These are phyloP conservation scores for Aptenodytes forsteri DNA, from an alignment of 2,113 vertebrate genomes.

Conservation along the genomic window DNA sequence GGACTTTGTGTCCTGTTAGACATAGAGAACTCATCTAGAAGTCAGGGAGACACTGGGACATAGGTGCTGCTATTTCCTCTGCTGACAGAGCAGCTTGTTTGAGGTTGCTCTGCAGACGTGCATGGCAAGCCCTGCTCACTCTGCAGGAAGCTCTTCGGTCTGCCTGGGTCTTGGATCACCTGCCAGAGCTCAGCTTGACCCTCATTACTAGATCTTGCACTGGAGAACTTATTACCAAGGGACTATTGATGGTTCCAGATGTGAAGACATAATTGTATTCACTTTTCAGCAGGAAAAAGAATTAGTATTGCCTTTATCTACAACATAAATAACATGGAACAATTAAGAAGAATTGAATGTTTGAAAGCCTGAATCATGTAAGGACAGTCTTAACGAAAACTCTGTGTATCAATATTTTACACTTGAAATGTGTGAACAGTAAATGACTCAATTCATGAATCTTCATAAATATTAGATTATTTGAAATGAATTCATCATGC, in stretches of 20 bases:
- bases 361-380: neutral
- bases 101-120: neutral
- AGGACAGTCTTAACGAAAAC: neutral
- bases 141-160: neutral
- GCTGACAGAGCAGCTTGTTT: neutral
- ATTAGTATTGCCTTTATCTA: neutral
- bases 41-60: neutral
- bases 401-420: conserved; percentile 34
- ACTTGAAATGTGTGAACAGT: neutral
- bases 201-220: neutral
- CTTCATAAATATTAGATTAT: conserved; percentile 52
- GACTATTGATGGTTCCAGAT: neutral
- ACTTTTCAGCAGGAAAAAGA: neutral
- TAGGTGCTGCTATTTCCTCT: neutral
- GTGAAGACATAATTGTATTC: neutral
- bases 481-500: neutral
- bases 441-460: conserved; percentile 1
- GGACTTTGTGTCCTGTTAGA: neutral
- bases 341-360: neutral
- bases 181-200: neutral
- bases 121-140: neutral
- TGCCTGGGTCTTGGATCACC: neutral
- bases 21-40: neutral
- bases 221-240: neutral
- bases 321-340: neutral